Conservation (phyloP, 2,113 vertebrate genomes). For the Myocastor coypus region DNA sequence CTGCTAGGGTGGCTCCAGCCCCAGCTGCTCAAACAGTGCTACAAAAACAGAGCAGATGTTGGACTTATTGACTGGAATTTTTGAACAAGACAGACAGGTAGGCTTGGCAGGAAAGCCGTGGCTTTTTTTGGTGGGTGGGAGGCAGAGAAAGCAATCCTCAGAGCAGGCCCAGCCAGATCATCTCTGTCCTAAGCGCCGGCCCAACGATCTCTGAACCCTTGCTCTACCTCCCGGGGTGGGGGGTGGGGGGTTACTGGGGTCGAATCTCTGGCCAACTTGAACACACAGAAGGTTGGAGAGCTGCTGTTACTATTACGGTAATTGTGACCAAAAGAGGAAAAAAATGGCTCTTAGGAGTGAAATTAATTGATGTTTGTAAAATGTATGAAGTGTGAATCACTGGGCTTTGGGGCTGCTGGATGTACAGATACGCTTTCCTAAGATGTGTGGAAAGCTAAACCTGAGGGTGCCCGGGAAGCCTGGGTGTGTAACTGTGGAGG, state of each 20-base stretch:
- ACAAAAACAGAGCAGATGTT: not conserved
- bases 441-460: not conserved
- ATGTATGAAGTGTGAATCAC: not conserved
- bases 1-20: too few species aligned
- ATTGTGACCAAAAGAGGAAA: not conserved
- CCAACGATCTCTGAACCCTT: not conserved
- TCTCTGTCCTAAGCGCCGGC: not conserved
- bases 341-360: not conserved
- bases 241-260: not conserved
- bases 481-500: fast-evolving
- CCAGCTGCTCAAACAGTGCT: not conserved
- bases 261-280: not conserved
- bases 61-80: not conserved
- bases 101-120: not conserved
- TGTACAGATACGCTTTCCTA: not conserved
- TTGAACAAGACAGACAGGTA: not conserved
- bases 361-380: conserved; percentile 1
- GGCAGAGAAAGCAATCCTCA: not conserved
- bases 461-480: not conserved
- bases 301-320: not conserved
- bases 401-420: not conserved
- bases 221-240: not conserved
- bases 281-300: not conserved
- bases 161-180: not conserved
- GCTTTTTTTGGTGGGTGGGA: not conserved